A percentile compares a stretch with the other conserved stretches of the same genome.
Conservation (phyloP, 1,140 invertebrate species). For the Lepidurus packardi region DNA sequence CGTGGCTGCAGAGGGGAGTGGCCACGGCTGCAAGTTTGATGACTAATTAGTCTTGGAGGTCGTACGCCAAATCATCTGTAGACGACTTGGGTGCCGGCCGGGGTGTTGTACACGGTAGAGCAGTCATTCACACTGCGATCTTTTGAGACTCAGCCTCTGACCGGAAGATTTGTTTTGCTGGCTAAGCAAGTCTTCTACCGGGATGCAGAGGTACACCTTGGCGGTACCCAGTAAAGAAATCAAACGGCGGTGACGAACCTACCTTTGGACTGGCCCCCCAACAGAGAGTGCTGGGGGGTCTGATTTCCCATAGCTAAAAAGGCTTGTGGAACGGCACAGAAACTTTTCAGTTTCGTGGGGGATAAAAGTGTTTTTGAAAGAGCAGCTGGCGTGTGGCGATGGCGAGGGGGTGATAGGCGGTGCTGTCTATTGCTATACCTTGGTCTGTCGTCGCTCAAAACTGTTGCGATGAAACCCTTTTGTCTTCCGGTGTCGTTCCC, state of each 20-base stretch:
- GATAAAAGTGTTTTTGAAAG: not conserved
- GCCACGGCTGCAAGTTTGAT: conserved; percentile 24
- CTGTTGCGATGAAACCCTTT: not conserved
- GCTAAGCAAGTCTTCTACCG: conserved; percentile 14
- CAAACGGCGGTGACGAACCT: not conserved
- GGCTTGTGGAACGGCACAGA: not conserved
- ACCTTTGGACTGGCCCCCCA: not conserved
- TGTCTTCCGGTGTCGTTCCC: not conserved
- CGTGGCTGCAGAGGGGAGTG: not conserved
- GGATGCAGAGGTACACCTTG: not conserved
- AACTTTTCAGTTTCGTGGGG: not conserved
- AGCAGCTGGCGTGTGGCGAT: not conserved
- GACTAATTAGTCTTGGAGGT: conserved; percentile 38
- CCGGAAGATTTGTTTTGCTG: conserved; percentile 39
- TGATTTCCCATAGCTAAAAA: conserved; percentile 6
- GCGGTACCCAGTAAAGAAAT: not conserved
- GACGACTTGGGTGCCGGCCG: conserved; percentile 49
- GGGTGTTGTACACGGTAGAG: conserved; percentile 45
- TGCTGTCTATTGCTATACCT: not conserved
- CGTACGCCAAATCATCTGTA: conserved; percentile 49
- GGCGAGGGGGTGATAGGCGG: not conserved
- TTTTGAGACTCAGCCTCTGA: conserved; percentile 50
- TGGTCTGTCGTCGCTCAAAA: not conserved
- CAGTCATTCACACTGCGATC: conserved; percentile 47
- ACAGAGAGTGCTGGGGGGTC: not conserved